These are phyloP conservation scores for Sciurus carolinensis DNA, from an alignment of 2,797 vertebrate species.

Conservation along the genomic window DNA sequence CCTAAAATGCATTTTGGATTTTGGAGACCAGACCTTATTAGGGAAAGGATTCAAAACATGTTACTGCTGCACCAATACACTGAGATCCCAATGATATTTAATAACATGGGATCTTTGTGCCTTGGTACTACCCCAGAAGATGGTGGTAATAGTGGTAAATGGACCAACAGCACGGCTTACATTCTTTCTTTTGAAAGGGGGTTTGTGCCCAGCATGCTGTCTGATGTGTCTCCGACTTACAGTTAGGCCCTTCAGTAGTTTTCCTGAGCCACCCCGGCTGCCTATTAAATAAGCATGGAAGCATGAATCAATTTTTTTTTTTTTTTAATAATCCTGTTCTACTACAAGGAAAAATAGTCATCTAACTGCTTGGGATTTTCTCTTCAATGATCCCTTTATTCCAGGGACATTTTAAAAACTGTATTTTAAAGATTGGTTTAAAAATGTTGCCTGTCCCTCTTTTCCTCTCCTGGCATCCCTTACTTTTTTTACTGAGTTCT, in stretches of 20 bases:
- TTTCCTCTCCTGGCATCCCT: not conserved
- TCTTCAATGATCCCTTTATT: not conserved
- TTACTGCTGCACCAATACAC: not conserved
- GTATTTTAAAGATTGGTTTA: not conserved
- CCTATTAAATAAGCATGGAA: not conserved
- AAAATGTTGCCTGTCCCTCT: not conserved
- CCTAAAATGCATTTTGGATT: not conserved
- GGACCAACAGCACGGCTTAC: not conserved
- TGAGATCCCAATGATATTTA: not conserved
- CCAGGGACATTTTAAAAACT: not conserved
- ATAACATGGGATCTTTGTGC: not conserved
- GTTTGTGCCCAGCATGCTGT: not conserved
- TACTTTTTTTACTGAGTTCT: not conserved
- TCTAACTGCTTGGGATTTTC: slow-evolving; percentile 29
- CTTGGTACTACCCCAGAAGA: not conserved
- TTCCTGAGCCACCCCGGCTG: not conserved
- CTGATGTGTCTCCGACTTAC: not conserved
- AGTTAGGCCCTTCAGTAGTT: not conserved
- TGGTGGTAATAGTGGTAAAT: slow-evolving; percentile 1
- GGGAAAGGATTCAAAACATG: slow-evolving; percentile 29
- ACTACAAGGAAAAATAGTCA: slow-evolving; percentile 2
- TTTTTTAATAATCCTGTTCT: not conserved
- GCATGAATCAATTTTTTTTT: not conserved
- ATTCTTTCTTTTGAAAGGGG: slow-evolving; percentile 22
- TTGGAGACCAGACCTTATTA: slow-evolving; percentile 19